Conservation (phyloP, 2,797 vertebrate species). For the Rhynchotus rufescens region DNA sequence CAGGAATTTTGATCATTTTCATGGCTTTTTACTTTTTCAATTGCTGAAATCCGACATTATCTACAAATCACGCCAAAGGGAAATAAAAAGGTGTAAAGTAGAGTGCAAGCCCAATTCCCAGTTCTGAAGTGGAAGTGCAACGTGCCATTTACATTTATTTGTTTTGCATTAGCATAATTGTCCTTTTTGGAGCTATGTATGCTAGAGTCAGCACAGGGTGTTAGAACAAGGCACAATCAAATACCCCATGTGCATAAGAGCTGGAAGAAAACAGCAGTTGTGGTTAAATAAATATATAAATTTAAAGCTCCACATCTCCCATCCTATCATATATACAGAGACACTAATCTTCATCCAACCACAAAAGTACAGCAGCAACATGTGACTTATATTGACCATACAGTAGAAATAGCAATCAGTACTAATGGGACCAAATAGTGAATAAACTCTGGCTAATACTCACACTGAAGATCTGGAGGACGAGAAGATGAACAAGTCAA, state of each 20-base stretch:
- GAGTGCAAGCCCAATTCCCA: background rate
- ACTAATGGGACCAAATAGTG: background rate
- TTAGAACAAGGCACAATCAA: background rate
- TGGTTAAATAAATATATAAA: background rate
- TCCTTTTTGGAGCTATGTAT: rapidly evolving
- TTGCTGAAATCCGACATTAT: background rate
- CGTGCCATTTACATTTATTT: background rate
- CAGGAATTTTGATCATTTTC: background rate
- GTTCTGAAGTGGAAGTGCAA: background rate
- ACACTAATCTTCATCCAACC: background rate
- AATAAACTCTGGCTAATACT: background rate
- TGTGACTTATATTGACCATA: background rate
- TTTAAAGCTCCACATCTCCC: background rate
- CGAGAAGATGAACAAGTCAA: conserved; percentile 57
- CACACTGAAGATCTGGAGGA: background rate
- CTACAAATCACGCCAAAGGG: background rate
- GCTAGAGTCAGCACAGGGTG: background rate
- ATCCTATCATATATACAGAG: background rate
- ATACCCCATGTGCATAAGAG: background rate
- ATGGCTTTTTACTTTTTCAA: background rate
- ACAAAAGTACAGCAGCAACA: background rate
- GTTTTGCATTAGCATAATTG: background rate
- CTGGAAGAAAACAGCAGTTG: background rate
- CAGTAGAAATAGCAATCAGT: background rate
- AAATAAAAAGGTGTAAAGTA: background rate